A percentile compares a stretch with the other conserved stretches of the same genome.
These are phyloP conservation scores for Anisognathus igniventris DNA, from an alignment of 2,797 vertebrate genomes.

Conservation along the genomic window DNA sequence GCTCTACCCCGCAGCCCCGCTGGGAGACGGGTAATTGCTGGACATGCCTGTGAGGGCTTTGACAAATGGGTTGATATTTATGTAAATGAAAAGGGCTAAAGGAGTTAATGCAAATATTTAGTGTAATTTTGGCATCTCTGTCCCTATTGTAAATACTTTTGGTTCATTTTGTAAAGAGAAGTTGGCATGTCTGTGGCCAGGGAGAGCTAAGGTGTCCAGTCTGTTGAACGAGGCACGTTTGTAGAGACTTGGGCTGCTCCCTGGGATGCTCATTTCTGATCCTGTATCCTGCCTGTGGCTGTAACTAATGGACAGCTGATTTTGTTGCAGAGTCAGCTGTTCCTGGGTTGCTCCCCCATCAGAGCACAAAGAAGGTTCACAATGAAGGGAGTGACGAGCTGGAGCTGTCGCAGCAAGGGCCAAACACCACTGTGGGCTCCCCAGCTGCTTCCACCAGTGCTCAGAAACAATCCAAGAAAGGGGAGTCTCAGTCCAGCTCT, in stretches of 20 bases:
- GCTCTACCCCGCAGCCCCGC: conserved; percentile 32
- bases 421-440: background rate
- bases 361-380: background rate
- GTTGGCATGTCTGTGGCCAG: background rate
- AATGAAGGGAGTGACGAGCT: background rate
- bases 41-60: background rate
- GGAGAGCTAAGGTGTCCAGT: background rate
- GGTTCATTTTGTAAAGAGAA: background rate
- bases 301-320: background rate
- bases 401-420: background rate
- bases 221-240: background rate
- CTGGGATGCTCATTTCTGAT: background rate
- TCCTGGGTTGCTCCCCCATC: background rate
- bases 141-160: background rate
- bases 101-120: background rate
- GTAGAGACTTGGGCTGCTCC: background rate
- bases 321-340: conserved; percentile 38
- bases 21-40: conserved; percentile 77
- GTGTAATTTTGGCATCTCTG: background rate
- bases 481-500: conserved; percentile 82
- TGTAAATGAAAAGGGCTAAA: background rate
- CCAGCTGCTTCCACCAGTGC: conserved; percentile 75
- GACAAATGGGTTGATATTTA: background rate
- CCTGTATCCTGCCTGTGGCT: background rate
- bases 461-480: conserved; percentile 74